A percentile compares a stretch with the other conserved stretches of the same genome.
These are phyloP conservation scores for Trichomycterus rosablanca DNA, from an alignment of 2,113 vertebrate genomes.

Conservation along the genomic window DNA sequence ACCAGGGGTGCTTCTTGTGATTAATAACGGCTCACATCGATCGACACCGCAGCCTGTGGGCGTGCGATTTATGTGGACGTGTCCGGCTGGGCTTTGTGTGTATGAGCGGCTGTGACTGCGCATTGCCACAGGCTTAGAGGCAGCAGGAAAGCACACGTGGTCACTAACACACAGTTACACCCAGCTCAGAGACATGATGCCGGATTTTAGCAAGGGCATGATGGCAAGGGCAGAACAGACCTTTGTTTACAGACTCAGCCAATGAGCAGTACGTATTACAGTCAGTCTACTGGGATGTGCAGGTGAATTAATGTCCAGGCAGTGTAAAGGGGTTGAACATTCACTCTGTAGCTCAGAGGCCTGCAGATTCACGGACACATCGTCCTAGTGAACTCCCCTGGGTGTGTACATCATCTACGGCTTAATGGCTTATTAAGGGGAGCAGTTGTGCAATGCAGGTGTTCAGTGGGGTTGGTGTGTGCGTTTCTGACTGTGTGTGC, in stretches of 20 bases:
- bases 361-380: slow-evolving; percentile 35
- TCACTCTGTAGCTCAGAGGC: slow-evolving; percentile 48
- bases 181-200: slow-evolving; percentile 27
- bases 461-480: slow-evolving; percentile 44
- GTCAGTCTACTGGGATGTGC: slow-evolving; percentile 29
- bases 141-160: slow-evolving; percentile 10
- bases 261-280: slow-evolving; percentile 29
- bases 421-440: slow-evolving; percentile 61
- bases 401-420: slow-evolving; percentile 49
- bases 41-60: slow-evolving; percentile 32
- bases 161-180: slow-evolving; percentile 16
- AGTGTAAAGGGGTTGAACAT: slow-evolving; percentile 30
- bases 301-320: slow-evolving; percentile 47
- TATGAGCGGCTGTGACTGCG: slow-evolving; percentile 7
- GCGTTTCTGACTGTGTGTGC: too few species aligned
- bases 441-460: slow-evolving; percentile 31
- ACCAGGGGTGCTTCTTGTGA: slow-evolving; percentile 58
- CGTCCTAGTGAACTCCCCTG: slow-evolving; percentile 36
- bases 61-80: slow-evolving; percentile 1
- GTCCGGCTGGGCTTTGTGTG: slow-evolving; percentile 23
- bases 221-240: slow-evolving; percentile 49
- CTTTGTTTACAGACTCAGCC: slow-evolving; percentile 53
- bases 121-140: slow-evolving; percentile 8
- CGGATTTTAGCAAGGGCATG: slow-evolving; percentile 52
- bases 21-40: slow-evolving; percentile 59